Conservation (phyloP, 2,797 vertebrate species). For the Jordanella pulchra region DNA sequence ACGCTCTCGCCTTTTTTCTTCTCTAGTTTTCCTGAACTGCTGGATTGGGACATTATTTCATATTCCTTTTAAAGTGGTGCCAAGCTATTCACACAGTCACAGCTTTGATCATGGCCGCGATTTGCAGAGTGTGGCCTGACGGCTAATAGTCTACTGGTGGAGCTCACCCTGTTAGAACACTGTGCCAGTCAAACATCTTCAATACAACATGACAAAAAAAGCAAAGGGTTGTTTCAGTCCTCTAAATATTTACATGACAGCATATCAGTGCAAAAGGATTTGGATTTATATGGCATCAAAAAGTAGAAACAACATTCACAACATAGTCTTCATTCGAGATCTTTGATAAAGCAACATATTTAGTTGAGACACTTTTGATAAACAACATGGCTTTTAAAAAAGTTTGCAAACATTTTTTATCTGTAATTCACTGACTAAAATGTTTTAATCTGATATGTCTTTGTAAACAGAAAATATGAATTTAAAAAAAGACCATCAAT, state of each 20-base stretch:
- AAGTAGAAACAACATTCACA: conserved; percentile 8
- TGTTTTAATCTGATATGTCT: not conserved
- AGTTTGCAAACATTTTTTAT: too few relatives aligned
- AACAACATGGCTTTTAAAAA: not conserved
- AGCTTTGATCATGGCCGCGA: conserved; percentile 60
- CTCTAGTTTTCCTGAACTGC: conserved; percentile 53
- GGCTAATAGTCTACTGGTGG: conserved; percentile 34
- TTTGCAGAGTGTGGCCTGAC: conserved; percentile 51
- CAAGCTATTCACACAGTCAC: conserved; percentile 61
- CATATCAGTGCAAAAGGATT: conserved; percentile 45
- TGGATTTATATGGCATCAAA: conserved; percentile 54
- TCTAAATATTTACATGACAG: conserved; percentile 15
- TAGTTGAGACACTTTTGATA: conserved; percentile 1
- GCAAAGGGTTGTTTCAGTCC: conserved; percentile 19
- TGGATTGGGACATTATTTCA: conserved; percentile 69
- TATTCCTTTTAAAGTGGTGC: conserved; percentile 72
- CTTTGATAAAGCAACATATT: not conserved
- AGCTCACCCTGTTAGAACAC: conserved; percentile 21
- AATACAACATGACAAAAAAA: conserved; percentile 44
- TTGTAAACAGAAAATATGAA: not conserved
- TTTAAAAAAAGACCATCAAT: not conserved
- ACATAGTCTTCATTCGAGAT: conserved; percentile 1
- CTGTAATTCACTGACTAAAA: not conserved
- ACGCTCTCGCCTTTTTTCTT: conserved; percentile 46
- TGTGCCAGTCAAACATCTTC: conserved; percentile 35